Evolutionary conservation across 2,888 invertebrate genomes (phyloP), one percentile per base, ranked within the genome.

Genomic region (Crossocerus cetratus): DNA sequence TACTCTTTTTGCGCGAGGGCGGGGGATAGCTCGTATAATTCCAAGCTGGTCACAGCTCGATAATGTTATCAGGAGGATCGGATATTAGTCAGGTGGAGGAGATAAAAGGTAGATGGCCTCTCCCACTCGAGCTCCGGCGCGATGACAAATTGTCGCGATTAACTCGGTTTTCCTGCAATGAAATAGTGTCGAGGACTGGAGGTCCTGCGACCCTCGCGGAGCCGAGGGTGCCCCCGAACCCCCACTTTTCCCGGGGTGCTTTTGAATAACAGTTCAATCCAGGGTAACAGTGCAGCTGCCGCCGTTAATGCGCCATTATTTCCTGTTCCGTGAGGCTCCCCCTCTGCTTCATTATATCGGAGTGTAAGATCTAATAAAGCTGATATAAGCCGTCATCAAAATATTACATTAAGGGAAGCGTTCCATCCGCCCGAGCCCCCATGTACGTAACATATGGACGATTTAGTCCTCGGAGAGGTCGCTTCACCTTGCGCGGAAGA

Each of bases 251-350:
- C 71, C 68, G 67, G 70, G 70, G 78, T 72, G n/a, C 32, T 11
- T 77, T 86, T 82, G 81, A 86, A 86, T 86, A 86, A 87, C 86
- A 86, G 85, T 88, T 88, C 86, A 86, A 87, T 88, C 79, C 81
- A 71, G 83, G 84, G 82, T 83, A 83, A 79, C 77, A 77, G 82
- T 74, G 86, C 88, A 88, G 88, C 88, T 88, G 88, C 83, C 83
- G 81, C 78, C 79, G 82, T 84, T 86, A 87, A 88, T 86, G 79
- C 79, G 76, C 83, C 80, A 86, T 86, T 86, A 86, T 87, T 85
- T 84, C 81, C 84, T 81, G 77, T 84, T 84, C 82, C 80, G 77
- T 81, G 76, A 76, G 79, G n/a, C 16, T 57, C 32, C 32, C 32
- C 32, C 32, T 32, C 32, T 32, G 32, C 32, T 32, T 32, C 32